These are phyloP conservation scores for Cheirogaleus major DNA, from an alignment of 2,797 vertebrate species.

Conservation along the genomic window DNA sequence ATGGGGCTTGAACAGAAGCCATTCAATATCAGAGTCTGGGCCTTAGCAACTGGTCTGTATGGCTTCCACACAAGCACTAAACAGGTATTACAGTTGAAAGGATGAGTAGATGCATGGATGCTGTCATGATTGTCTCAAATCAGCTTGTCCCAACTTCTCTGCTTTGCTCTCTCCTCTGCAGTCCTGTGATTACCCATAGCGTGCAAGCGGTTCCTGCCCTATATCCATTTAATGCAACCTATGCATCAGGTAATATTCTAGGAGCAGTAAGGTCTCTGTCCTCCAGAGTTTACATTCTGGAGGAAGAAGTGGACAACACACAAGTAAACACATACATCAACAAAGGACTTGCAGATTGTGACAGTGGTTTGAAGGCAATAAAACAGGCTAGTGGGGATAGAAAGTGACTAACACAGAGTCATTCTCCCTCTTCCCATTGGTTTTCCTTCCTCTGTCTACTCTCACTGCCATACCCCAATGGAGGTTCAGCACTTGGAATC, in stretches of 20 bases:
- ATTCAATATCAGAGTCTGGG: not conserved
- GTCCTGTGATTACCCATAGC: not conserved
- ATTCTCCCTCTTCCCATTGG: not conserved
- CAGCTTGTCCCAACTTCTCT: not conserved
- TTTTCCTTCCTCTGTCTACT: not conserved
- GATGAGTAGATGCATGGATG: not conserved
- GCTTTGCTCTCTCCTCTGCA: not conserved
- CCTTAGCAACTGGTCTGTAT: not conserved
- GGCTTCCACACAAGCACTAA: not conserved
- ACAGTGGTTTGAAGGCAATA: not conserved
- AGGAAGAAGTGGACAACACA: not conserved
- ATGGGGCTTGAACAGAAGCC: not conserved
- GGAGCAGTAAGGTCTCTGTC: not conserved
- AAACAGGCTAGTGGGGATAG: not conserved
- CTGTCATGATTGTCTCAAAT: not conserved
- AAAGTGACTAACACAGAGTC: not conserved
- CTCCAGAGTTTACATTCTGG: not conserved
- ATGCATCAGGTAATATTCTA: not conserved
- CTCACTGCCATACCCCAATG: rapidly evolving
- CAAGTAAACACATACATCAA: not conserved
- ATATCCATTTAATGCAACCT: not conserved
- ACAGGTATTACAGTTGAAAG: not conserved
- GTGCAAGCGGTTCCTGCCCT: not conserved
- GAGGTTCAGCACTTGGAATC: not conserved
- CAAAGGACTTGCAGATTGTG: not conserved